These are phyloP conservation scores for Tubiluchus corallicola DNA, from an alignment of 2,888 invertebrate species.

Conservation along the genomic window DNA sequence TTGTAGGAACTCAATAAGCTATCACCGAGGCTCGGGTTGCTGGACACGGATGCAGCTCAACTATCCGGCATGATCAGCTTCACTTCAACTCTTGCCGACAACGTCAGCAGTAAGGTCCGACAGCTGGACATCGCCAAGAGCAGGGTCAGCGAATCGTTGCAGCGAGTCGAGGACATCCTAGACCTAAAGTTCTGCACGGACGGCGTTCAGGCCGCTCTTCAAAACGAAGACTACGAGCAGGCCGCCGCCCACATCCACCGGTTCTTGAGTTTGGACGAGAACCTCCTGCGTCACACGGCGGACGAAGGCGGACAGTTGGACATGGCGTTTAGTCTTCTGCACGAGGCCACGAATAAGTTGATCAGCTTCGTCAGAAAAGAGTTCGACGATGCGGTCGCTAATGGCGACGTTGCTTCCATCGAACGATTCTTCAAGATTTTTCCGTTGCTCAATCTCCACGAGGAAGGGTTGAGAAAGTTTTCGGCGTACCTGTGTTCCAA, in stretches of 20 bases:
- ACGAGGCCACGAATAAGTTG: constrained; percentile 53
- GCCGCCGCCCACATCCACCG: constrained; percentile 88
- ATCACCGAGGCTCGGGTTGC: constrained; percentile 15
- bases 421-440: constrained; percentile 93
- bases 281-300: constrained; percentile 51
- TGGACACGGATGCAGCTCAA: constrained; percentile 56
- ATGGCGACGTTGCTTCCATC: constrained; percentile 68
- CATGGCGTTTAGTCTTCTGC: constrained; percentile 48
- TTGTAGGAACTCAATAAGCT: constrained; percentile 17
- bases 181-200: constrained; percentile 88
- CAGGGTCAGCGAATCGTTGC: constrained; percentile 80
- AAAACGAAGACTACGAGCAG: constrained; percentile 86
- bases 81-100: constrained; percentile 71
- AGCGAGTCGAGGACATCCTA: constrained; percentile 77
- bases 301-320: constrained; percentile 41
- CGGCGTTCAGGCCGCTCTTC: constrained; percentile 84
- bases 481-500: constrained; percentile 43
- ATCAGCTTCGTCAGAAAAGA: constrained; percentile 48
- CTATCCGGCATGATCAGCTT: constrained; percentile 64
- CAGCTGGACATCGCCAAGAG: constrained; percentile 79
- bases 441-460: constrained; percentile 74
- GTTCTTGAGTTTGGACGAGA: constrained; percentile 66
- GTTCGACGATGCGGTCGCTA: constrained; percentile 75
- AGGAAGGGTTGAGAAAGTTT: constrained; percentile 70
- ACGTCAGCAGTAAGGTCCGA: constrained; percentile 86